Conservation (phyloP, 2,888 invertebrate genomes). For the Diaprepes abbreviatus region DNA sequence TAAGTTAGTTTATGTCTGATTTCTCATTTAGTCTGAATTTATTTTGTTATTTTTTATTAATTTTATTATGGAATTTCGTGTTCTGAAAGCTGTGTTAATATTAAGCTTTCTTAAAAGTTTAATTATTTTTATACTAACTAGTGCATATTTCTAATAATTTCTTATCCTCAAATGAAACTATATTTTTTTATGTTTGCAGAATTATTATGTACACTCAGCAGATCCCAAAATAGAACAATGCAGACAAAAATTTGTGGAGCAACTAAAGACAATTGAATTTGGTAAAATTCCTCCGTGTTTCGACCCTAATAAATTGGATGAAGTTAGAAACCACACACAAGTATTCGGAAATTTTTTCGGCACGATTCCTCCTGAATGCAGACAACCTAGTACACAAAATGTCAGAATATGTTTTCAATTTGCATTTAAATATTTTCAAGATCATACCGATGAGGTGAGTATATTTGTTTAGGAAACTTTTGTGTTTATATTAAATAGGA, state of each 20-base stretch:
- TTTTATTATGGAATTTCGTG: too few species aligned
- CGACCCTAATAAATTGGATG: not conserved
- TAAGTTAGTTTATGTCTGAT: too few species aligned
- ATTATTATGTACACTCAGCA: not conserved
- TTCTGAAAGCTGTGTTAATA: too few species aligned
- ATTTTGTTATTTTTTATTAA: too few species aligned
- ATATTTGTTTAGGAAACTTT: not conserved
- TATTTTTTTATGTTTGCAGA: too few species aligned
- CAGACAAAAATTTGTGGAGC: not conserved
- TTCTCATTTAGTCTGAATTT: too few species aligned
- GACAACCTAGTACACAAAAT: constrained; percentile 18
- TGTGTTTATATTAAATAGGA: too few species aligned
- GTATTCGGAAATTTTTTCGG: not conserved
- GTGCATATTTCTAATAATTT: too few species aligned
- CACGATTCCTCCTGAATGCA: constrained; percentile 37
- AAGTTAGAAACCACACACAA: not conserved
- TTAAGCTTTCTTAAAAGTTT: too few species aligned
- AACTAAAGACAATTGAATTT: not conserved
- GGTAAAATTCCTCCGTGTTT: not conserved
- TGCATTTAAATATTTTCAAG: constrained; percentile 16
- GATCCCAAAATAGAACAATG: not conserved
- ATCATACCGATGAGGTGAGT: constrained; percentile 1
- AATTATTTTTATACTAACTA: too few species aligned
- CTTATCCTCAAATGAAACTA: too few species aligned
- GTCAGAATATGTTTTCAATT: constrained; percentile 30